Percentiles rank a stretch among this genome's conserved stretches.
phyloP scores from a whole-genome alignment of 2,888 invertebrate species.

The Metopia argyrocephala region DNA sequence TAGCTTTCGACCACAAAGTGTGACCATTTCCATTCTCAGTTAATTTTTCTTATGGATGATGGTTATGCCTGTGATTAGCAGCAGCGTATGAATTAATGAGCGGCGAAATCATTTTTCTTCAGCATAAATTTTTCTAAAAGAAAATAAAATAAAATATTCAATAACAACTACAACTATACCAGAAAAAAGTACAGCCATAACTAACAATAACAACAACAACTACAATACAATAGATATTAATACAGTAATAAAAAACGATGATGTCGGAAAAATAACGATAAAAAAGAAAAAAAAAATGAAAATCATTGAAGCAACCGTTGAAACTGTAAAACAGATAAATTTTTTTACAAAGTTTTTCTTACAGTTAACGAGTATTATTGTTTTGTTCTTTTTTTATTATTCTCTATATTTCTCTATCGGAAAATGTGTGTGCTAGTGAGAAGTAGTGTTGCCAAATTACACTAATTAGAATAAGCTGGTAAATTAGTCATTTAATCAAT shows the following conservation, averaged over 20 bases:
- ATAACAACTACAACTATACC: conserved; percentile 13
- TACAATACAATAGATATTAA: too few species aligned
- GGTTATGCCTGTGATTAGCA: conserved; percentile 36
- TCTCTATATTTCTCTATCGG: too few species aligned
- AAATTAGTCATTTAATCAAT: too few species aligned
- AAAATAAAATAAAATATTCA: too few species aligned
- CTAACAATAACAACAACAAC: not conserved
- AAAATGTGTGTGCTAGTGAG: too few species aligned
- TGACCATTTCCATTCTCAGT: conserved; percentile 3
- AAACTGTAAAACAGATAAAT: conserved; percentile 39
- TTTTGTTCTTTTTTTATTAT: too few species aligned
- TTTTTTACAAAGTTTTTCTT: not conserved
- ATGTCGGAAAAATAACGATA: too few species aligned
- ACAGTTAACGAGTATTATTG: too few species aligned
- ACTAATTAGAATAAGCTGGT: too few species aligned
- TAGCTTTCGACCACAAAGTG: not conserved
- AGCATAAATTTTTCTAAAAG: not conserved
- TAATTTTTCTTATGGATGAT: conserved; percentile 22
- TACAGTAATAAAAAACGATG: too few species aligned
- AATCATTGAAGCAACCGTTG: conserved; percentile 8
- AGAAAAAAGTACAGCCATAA: not conserved
- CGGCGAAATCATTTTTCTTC: conserved; percentile 53
- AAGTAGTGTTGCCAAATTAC: too few species aligned
- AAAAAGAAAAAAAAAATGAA: conserved; percentile 15
- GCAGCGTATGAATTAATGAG: conserved; percentile 59